Evolutionary conservation across 2,888 invertebrate genomes (phyloP).

Genomic region (Phymatocera aterrima): DNA sequence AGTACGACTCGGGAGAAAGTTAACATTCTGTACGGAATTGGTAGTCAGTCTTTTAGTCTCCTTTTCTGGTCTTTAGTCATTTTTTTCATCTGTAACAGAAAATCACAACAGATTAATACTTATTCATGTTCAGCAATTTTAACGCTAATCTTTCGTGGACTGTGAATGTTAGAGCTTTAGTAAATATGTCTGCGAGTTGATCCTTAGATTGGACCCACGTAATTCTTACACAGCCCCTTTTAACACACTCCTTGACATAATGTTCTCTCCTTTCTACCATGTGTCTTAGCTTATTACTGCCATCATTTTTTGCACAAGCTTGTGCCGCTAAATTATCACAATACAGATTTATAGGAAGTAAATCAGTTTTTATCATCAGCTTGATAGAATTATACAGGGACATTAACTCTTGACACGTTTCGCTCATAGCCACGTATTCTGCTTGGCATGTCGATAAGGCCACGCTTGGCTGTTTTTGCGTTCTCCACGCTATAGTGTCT

Average conservation of each 20-base stretch:
- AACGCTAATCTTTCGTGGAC: neutral
- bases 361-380: neutral
- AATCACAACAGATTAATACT: neutral
- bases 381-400: neutral
- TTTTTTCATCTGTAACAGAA: neutral
- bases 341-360: constrained; percentile 34
- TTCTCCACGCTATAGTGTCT: neutral
- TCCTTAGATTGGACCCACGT: constrained; percentile 50
- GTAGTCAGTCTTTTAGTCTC: no score
- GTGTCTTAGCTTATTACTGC: neutral
- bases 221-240: constrained; percentile 41
- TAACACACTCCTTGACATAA: constrained; percentile 51
- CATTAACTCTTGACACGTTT: constrained; percentile 12
- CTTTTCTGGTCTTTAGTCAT: no score
- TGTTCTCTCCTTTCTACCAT: constrained; percentile 47
- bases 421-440: constrained; percentile 50
- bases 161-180: constrained; percentile 36
- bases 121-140: neutral
- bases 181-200: constrained; percentile 54
- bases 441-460: constrained; percentile 30
- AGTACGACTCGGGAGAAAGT: no score
- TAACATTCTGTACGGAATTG: no score
- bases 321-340: constrained; percentile 30
- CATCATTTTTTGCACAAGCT: neutral
- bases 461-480: neutral